phyloP scores from a whole-genome alignment of 2,888 invertebrate species.

The Disparrhopalites patrizii region DNA sequence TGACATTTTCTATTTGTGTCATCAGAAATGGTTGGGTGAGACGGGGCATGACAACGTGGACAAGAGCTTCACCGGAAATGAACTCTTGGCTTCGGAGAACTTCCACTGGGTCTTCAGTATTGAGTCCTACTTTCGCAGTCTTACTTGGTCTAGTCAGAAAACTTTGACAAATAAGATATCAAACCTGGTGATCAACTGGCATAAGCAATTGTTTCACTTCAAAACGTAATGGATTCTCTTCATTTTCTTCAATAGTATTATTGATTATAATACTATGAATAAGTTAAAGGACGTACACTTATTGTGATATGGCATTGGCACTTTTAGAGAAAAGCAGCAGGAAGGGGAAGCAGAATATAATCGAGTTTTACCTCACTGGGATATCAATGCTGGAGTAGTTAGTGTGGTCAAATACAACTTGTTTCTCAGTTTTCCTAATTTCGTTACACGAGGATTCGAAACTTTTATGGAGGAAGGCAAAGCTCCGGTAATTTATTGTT shows the following conservation, averaged over 20 bases:
- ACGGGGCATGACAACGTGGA: background rate
- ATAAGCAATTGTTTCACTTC: conserved; percentile 47
- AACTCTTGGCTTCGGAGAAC: conserved; percentile 25
- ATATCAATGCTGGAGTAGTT: conserved; percentile 39
- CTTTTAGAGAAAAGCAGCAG: conserved; percentile 9
- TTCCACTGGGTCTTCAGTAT: conserved; percentile 47
- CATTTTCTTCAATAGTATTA: background rate
- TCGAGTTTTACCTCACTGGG: conserved; percentile 46
- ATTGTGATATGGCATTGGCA: background rate
- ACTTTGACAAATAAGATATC: conserved; percentile 42
- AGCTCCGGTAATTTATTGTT: conserved; percentile 45
- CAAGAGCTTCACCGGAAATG: background rate
- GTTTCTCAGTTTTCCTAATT: conserved; percentile 41
- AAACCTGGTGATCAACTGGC: conserved; percentile 39
- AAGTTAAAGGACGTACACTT: background rate
- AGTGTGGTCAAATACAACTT: conserved; percentile 38
- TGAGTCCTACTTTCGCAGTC: conserved; percentile 45
- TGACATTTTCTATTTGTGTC: background rate
- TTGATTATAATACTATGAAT: background rate
- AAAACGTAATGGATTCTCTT: conserved; percentile 28
- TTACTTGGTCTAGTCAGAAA: conserved; percentile 46
- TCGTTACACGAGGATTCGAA: conserved; percentile 36
- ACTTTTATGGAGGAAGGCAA: conserved; percentile 40
- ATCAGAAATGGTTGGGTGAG: conserved; percentile 25
- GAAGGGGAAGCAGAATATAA: conserved; percentile 41